phyloP scores from a whole-genome alignment of 1,140 invertebrate genomes.

The Myzus persicae region DNA sequence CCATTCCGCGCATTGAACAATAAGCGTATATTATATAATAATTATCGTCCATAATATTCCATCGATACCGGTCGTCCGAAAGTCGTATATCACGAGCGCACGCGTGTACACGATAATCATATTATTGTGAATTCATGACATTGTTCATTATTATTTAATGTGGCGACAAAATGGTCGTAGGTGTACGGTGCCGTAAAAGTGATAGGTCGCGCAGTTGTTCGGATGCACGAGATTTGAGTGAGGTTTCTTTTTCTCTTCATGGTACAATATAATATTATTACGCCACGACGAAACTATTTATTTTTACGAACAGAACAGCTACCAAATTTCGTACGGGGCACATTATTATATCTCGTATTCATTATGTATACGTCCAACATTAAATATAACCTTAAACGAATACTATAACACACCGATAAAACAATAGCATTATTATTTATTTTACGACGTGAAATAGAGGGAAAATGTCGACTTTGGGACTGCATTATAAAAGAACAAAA shows the following conservation, averaged over 20 bases:
- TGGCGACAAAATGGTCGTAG: not conserved
- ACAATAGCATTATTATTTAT: conserved; percentile 32
- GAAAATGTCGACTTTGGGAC: not conserved
- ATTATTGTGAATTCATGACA: no score
- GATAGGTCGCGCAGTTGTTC: not conserved
- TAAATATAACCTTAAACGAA: conserved; percentile 23
- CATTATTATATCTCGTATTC: not conserved
- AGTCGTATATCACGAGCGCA: not conserved
- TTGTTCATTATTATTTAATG: not conserved
- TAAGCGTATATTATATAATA: not conserved
- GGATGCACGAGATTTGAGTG: not conserved
- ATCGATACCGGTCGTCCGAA: no score
- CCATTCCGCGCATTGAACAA: not conserved
- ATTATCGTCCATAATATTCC: no score
- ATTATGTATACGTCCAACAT: not conserved
- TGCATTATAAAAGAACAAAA: conserved; percentile 17
- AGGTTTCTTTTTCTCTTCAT: not conserved
- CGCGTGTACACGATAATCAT: no score
- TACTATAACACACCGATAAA: not conserved
- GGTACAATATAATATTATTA: no score
- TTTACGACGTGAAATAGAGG: conserved; percentile 31
- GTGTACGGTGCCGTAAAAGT: no score
- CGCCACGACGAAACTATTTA: not conserved
- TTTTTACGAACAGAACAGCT: not conserved
- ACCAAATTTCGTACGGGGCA: not conserved